Evolutionary conservation across 2,113 vertebrate genomes (phyloP).

Genomic region (Oreochromis aureus): DNA sequence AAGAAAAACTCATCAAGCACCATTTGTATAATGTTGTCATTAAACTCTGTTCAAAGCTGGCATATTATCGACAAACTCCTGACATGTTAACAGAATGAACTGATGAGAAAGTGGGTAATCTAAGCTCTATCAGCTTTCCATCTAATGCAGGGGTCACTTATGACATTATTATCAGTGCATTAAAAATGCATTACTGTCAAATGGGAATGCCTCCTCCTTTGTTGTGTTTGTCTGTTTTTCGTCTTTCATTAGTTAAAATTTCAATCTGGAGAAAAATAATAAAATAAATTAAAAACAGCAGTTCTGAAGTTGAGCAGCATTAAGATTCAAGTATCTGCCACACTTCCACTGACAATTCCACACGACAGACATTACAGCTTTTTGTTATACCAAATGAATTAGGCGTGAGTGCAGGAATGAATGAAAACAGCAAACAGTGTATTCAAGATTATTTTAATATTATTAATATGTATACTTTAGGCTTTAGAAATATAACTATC

Average conservation of each 20-base stretch:
- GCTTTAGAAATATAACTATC: constrained; percentile 92
- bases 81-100: not conserved
- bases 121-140: not conserved
- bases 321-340: not conserved
- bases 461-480: constrained; percentile 83
- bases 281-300: not conserved
- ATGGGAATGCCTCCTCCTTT: not conserved
- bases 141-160: not conserved
- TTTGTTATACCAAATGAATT: constrained; percentile 6
- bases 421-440: constrained; percentile 70
- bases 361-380: not conserved
- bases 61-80: not conserved
- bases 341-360: not conserved
- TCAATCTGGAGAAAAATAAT: not conserved
- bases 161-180: constrained; percentile 19
- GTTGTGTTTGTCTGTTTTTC: not conserved
- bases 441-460: constrained; percentile 90
- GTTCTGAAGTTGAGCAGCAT: not conserved
- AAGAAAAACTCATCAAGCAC: not conserved
- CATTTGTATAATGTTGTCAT: not conserved
- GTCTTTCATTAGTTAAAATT: not conserved
- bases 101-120: not conserved
- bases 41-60: not conserved
- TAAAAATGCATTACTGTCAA: not conserved
- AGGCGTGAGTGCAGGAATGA: constrained; percentile 49